Conservation (phyloP, 2,797 vertebrate genomes). For the Enteromius mattozi region DNA sequence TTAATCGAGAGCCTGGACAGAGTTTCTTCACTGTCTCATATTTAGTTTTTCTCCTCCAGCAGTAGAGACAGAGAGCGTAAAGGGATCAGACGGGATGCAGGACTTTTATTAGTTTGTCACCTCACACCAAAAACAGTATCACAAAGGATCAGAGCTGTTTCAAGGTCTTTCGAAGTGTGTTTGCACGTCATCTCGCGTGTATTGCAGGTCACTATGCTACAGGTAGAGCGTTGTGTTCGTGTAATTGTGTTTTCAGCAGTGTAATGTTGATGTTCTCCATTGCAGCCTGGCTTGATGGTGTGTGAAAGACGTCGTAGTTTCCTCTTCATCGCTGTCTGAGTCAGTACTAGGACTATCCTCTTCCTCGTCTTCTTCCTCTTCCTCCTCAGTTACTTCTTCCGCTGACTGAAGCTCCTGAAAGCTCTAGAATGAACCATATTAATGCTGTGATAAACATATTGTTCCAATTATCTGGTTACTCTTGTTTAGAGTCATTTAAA, state of each 20-base stretch:
- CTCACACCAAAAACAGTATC: slow-evolving; percentile 44
- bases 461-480: background rate
- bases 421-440: slow-evolving; percentile 73
- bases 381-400: slow-evolving; percentile 85
- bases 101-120: slow-evolving; percentile 30
- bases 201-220: slow-evolving; percentile 25
- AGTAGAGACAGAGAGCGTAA: slow-evolving; percentile 9
- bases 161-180: slow-evolving; percentile 44
- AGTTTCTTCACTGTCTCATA: slow-evolving; percentile 22
- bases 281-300: slow-evolving; percentile 82
- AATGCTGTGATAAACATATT: background rate
- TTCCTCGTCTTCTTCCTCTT: slow-evolving; percentile 79
- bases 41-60: slow-evolving; percentile 21
- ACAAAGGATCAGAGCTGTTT: slow-evolving; percentile 38
- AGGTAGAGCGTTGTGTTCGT: slow-evolving; percentile 66
- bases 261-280: slow-evolving; percentile 88
- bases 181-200: slow-evolving; percentile 52
- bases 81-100: slow-evolving; percentile 17
- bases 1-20: slow-evolving; percentile 20
- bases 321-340: slow-evolving; percentile 90
- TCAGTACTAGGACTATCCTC: slow-evolving; percentile 87
- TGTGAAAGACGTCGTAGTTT: slow-evolving; percentile 75
- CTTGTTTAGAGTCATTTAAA: background rate
- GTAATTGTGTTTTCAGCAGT: slow-evolving; percentile 78
- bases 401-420: slow-evolving; percentile 79